A percentile compares a stretch with the other conserved stretches of the same genome.
phyloP scores from a whole-genome alignment of 2,113 vertebrate genomes.

The Aspidoscelis tigris region DNA sequence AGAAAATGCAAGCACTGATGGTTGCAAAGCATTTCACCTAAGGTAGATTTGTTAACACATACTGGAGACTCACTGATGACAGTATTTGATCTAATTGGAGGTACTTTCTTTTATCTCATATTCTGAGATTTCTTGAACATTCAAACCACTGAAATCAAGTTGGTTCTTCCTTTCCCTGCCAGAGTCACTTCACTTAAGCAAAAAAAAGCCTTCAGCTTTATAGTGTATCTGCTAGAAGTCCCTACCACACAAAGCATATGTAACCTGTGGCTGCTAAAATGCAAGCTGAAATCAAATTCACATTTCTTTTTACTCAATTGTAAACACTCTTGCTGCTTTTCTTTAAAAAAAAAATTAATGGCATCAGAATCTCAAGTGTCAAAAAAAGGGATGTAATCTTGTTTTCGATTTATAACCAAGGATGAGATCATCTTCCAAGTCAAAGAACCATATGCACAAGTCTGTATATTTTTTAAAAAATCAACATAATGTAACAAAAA shows the following conservation, averaged over 20 bases:
- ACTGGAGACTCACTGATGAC: background rate
- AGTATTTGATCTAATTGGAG: background rate
- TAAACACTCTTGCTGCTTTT: slow-evolving; percentile 67
- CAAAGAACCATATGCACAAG: slow-evolving; percentile 83
- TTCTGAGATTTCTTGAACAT: background rate
- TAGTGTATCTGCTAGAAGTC: slow-evolving; percentile 59
- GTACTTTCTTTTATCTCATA: background rate
- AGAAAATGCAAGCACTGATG: background rate
- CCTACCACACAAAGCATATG: slow-evolving; percentile 69
- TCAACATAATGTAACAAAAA: slow-evolving; percentile 87
- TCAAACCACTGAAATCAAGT: background rate
- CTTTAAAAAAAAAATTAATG: slow-evolving; percentile 72
- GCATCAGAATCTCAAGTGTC: slow-evolving; percentile 75
- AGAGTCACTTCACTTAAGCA: slow-evolving; percentile 18
- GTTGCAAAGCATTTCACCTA: background rate
- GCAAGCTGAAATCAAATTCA: slow-evolving; percentile 80
- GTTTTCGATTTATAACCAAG: slow-evolving; percentile 77
- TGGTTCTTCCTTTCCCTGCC: background rate
- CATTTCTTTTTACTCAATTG: slow-evolving; percentile 72
- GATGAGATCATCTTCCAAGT: slow-evolving; percentile 79
- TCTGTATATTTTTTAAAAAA: slow-evolving; percentile 80
- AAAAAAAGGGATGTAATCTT: slow-evolving; percentile 79
- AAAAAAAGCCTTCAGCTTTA: slow-evolving; percentile 57
- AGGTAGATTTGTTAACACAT: background rate
- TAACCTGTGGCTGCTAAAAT: slow-evolving; percentile 71